Conservation (phyloP, 2,888 invertebrate species). For the Gandaritis pyraliata region DNA sequence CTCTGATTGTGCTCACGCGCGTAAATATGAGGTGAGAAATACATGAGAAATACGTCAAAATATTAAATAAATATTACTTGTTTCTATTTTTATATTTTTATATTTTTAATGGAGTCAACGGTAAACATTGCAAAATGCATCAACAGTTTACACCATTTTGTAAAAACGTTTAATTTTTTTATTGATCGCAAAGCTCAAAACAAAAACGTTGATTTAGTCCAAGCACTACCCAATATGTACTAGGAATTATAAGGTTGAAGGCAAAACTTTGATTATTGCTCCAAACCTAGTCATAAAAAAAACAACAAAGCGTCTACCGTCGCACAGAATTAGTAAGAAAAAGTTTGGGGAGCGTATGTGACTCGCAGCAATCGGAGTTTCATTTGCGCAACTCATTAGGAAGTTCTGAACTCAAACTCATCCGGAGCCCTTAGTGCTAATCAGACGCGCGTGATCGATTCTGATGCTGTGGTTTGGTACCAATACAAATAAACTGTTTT, state of each 20-base stretch:
- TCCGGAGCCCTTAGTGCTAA: conserved; percentile 38
- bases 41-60: neutral
- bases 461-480: neutral
- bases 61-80: neutral
- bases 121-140: too few species aligned
- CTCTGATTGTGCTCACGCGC: conserved; percentile 21
- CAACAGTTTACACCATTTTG: too few species aligned
- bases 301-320: conserved; percentile 4
- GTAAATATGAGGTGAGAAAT: conserved; percentile 13
- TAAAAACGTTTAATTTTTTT: too few species aligned
- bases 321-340: conserved; percentile 18
- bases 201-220: too few species aligned
- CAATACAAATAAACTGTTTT: too few species aligned
- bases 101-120: too few species aligned
- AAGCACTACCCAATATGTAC: too few species aligned
- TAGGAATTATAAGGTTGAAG: too few species aligned
- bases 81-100: too few species aligned
- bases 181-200: too few species aligned
- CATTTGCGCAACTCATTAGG: conserved; percentile 39
- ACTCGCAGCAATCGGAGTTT: conserved; percentile 30
- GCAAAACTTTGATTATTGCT: neutral
- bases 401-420: conserved; percentile 38
- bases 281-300: conserved; percentile 15
- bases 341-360: conserved; percentile 34
- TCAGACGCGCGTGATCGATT: conserved; percentile 35